phyloP scores from a whole-genome alignment of 2,888 invertebrate genomes.

The Andrena chrysosceles region DNA sequence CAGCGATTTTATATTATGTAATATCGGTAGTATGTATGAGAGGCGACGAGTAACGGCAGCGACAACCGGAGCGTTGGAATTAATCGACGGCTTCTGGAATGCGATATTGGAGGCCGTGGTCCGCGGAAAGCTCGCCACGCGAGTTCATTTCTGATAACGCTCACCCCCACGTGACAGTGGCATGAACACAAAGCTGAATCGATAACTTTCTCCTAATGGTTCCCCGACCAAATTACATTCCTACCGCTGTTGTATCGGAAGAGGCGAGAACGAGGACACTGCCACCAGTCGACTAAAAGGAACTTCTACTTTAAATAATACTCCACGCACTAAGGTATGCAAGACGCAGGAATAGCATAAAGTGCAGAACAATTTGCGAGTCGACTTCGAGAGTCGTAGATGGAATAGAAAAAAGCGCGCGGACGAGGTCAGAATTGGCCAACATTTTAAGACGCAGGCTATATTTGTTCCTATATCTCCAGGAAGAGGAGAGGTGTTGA shows the following conservation, averaged over 20 bases:
- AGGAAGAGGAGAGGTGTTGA: background rate
- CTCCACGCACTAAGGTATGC: too few species aligned
- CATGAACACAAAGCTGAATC: slow-evolving; percentile 52
- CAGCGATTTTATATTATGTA: too few species aligned
- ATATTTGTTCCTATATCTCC: too few species aligned
- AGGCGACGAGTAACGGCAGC: background rate
- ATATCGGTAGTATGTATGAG: too few species aligned
- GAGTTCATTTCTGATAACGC: slow-evolving; percentile 42
- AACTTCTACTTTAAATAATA: too few species aligned
- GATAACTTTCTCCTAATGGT: slow-evolving; percentile 51
- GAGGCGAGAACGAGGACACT: background rate
- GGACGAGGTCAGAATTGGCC: background rate
- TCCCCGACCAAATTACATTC: slow-evolving; percentile 40
- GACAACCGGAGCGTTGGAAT: background rate
- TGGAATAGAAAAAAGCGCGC: background rate
- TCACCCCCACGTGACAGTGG: slow-evolving; percentile 37
- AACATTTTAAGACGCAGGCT: too few species aligned
- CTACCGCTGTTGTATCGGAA: background rate
- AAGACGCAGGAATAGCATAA: too few species aligned
- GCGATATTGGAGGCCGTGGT: slow-evolving; percentile 16
- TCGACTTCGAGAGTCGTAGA: background rate
- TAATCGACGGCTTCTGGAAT: slow-evolving; percentile 42
- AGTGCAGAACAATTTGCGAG: background rate
- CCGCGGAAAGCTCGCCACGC: slow-evolving; percentile 26
- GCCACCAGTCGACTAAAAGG: background rate